Conservation (phyloP, 2,888 invertebrate species). For the Patella caerulea region DNA sequence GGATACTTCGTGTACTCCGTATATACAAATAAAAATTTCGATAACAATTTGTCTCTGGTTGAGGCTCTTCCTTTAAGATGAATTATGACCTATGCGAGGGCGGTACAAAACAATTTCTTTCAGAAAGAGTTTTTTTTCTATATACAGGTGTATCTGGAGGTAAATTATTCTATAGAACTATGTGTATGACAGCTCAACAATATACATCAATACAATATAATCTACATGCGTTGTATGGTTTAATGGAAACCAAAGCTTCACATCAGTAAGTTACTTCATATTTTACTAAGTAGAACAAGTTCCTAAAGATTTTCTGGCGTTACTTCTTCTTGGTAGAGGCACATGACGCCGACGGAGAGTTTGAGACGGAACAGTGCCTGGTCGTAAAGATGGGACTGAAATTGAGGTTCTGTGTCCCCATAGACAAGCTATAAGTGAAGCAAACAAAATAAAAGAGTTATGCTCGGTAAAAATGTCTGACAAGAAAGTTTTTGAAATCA, state of each 20-base stretch:
- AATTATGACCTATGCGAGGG: too few relatives aligned
- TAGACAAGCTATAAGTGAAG: too few relatives aligned
- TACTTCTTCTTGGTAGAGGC: too few relatives aligned
- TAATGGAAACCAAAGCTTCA: constrained; percentile 54
- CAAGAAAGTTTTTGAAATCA: too few relatives aligned
- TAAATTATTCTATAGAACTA: constrained; percentile 47
- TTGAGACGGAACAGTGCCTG: too few relatives aligned
- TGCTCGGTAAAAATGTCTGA: too few relatives aligned
- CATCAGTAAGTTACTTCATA: constrained; percentile 32
- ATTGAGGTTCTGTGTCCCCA: too few relatives aligned
- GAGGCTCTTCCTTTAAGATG: background rate
- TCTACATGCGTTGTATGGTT: constrained; percentile 65
- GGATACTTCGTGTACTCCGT: too few relatives aligned
- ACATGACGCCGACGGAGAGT: background rate
- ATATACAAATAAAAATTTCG: too few relatives aligned
- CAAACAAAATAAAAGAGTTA: too few relatives aligned
- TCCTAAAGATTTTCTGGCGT: background rate
- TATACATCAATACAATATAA: constrained; percentile 59
- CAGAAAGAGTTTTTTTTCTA: too few relatives aligned
- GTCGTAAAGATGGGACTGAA: too few relatives aligned
- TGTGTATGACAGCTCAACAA: constrained; percentile 63
- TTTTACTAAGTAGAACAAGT: background rate
- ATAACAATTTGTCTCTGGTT: background rate
- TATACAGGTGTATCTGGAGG: constrained; percentile 48
- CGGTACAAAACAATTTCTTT: background rate